phyloP scores from a whole-genome alignment of 2,113 vertebrate species.

The Gopherus flavomarginatus region DNA sequence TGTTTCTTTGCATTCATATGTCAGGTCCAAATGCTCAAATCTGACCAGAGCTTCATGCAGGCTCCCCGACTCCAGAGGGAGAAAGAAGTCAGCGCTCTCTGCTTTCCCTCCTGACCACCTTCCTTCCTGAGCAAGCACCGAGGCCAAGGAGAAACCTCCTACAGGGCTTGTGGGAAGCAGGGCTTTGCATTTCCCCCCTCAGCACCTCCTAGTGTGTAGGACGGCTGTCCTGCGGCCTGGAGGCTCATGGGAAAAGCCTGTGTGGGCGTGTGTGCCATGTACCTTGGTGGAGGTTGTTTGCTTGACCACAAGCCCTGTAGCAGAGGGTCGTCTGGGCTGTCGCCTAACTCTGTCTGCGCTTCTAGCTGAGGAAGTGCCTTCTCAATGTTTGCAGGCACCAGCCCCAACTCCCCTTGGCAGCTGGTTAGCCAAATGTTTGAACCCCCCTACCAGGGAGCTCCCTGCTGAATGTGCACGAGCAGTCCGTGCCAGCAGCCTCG shows the following conservation, averaged over 20 bases:
- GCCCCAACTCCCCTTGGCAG: no score
- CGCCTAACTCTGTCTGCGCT: no score
- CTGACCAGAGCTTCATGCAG: constrained; percentile 83
- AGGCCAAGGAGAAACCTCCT: not conserved
- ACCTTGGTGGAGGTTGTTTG: no score
- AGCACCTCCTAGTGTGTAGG: not conserved
- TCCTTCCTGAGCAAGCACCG: no score
- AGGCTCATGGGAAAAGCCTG: not conserved
- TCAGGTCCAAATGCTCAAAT: constrained; percentile 84
- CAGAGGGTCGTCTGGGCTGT: no score
- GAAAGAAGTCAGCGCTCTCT: constrained; percentile 34
- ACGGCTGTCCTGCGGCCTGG: not conserved
- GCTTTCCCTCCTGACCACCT: not conserved
- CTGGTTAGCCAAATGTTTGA: no score
- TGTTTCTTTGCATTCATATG: constrained; percentile 83
- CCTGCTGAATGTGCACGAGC: not conserved
- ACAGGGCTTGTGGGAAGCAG: not conserved
- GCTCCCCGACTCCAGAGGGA: constrained; percentile 79
- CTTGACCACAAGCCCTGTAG: no score
- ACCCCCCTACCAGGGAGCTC: no score
- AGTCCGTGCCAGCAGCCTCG: not conserved
- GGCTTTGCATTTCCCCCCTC: not conserved
- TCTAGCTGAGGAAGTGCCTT: not conserved
- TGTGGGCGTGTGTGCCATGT: no score
- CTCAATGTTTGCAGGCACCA: no score